Conservation (phyloP, 2,797 vertebrate species). For the Apogon hyalosoma region DNA sequence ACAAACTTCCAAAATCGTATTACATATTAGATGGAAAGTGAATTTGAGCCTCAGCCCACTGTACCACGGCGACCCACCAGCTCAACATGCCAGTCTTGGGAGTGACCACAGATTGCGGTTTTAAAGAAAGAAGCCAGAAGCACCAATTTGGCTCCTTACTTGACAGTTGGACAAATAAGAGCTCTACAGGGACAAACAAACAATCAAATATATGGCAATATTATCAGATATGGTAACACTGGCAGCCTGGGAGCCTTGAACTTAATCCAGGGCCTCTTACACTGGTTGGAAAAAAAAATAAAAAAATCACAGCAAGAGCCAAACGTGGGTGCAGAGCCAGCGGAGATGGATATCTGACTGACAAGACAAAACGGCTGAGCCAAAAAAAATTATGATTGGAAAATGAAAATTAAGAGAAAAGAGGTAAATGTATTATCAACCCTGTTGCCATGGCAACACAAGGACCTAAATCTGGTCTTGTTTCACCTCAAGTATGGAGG, state of each 20-base stretch:
- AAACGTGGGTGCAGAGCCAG: slow-evolving; percentile 52
- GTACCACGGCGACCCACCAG: background rate
- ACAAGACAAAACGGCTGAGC: slow-evolving; percentile 17
- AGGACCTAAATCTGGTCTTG: background rate
- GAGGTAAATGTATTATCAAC: too few species aligned
- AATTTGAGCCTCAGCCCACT: background rate
- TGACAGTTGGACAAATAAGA: slow-evolving; percentile 63
- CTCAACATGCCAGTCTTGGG: slow-evolving; percentile 30
- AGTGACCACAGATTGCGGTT: slow-evolving; percentile 48
- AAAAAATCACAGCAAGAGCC: slow-evolving; percentile 47
- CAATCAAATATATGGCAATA: slow-evolving; percentile 70
- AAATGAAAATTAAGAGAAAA: too few species aligned
- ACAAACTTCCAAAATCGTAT: background rate
- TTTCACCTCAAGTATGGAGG: background rate
- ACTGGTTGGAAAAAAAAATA: slow-evolving; percentile 43
- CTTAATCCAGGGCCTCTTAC: slow-evolving; percentile 58
- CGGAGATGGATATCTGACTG: slow-evolving; percentile 37
- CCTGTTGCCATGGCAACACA: background rate
- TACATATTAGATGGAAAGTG: background rate
- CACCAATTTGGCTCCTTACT: slow-evolving; percentile 30
- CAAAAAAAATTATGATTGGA: slow-evolving; percentile 6
- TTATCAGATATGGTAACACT: slow-evolving; percentile 61
- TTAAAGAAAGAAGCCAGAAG: slow-evolving; percentile 49
- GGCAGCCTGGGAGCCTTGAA: slow-evolving; percentile 54
- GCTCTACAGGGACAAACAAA: slow-evolving; percentile 65